phyloP scores from a whole-genome alignment of 1,140 invertebrate species.

The Musca vetustissima region DNA sequence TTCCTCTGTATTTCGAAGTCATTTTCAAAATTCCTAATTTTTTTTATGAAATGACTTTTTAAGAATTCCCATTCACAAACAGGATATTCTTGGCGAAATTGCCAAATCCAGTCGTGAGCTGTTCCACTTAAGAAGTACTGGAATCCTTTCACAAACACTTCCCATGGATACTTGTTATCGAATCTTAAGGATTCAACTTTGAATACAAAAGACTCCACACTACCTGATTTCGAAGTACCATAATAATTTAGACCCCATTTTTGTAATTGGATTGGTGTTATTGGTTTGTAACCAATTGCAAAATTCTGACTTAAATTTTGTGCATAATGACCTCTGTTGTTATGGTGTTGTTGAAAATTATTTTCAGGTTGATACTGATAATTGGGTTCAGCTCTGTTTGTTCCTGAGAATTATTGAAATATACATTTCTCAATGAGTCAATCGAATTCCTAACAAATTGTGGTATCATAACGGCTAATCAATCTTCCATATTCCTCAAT shows the following conservation, averaged over 20 bases:
- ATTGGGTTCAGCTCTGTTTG: not conserved
- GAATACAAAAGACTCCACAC: not conserved
- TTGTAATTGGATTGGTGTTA: not conserved
- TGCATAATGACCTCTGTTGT: not conserved
- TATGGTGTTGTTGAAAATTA: too few species aligned
- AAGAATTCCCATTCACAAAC: not conserved
- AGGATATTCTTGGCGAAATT: not conserved
- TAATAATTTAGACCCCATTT: not conserved
- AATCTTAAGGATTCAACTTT: not conserved
- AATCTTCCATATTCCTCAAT: not conserved
- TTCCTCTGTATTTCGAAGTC: not conserved
- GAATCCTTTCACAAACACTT: not conserved
- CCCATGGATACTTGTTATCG: not conserved
- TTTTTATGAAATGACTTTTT: not conserved
- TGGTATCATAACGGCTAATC: not conserved
- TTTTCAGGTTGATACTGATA: not conserved
- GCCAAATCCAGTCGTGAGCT: not conserved
- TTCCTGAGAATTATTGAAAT: not conserved
- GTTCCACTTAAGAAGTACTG: not conserved
- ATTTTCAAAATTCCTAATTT: not conserved
- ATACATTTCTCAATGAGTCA: not conserved
- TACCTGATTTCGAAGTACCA: not conserved
- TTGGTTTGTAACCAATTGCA: not conserved
- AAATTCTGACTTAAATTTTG: not conserved
- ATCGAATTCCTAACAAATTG: not conserved